Percentiles rank a stretch among this genome's conserved stretches.
phyloP scores from a whole-genome alignment of 2,113 vertebrate genomes.

The Chloropsis cyanopogon region DNA sequence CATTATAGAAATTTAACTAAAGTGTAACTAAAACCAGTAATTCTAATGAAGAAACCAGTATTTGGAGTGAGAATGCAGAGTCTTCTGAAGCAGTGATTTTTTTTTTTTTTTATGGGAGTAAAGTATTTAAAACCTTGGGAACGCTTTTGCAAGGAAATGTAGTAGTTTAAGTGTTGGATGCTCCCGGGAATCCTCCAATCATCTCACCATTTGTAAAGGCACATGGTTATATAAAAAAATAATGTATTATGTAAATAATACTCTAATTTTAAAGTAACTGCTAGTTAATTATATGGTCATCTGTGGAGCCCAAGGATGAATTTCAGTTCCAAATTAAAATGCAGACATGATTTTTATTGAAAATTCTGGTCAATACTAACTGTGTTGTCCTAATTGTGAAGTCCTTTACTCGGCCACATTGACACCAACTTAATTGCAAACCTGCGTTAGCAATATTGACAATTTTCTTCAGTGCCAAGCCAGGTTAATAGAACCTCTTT shows the following conservation, averaged over 20 bases:
- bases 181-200: not conserved
- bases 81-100: not conserved
- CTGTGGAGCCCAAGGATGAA: constrained; percentile 43
- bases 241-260: not conserved
- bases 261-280: constrained; percentile 23
- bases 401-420: constrained; percentile 30
- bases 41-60: not conserved
- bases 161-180: not conserved
- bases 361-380: constrained; percentile 63
- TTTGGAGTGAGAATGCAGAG: not conserved
- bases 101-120: not conserved
- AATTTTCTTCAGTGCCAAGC: not conserved
- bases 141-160: not conserved
- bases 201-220: not conserved
- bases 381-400: constrained; percentile 52
- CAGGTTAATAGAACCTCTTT: constrained; percentile 7
- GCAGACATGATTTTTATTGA: constrained; percentile 54
- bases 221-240: not conserved
- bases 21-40: constrained; percentile 2
- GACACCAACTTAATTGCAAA: constrained; percentile 61
- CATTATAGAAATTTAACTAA: not conserved
- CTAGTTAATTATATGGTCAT: constrained; percentile 1
- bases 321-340: constrained; percentile 62
- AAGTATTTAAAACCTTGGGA: not conserved
- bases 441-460: constrained; percentile 38